Conservation (phyloP, 2,113 vertebrate genomes). For the Willisornis vidua region DNA sequence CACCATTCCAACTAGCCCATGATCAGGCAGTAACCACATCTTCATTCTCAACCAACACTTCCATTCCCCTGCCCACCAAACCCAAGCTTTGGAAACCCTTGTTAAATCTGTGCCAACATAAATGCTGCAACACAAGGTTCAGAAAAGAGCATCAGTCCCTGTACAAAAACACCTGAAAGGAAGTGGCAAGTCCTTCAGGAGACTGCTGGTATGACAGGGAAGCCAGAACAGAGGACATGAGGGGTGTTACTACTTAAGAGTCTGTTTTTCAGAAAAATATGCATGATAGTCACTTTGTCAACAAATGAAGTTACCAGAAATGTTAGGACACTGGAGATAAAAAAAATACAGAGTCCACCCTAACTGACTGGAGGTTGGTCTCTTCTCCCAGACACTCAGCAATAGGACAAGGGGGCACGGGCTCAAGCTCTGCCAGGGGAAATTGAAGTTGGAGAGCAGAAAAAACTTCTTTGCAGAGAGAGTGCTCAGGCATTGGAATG, state of each 20-base stretch:
- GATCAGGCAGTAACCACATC: not conserved
- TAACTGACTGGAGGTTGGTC: no score
- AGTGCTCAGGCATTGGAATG: no score
- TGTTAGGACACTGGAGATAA: not conserved
- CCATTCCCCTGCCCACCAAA: not conserved
- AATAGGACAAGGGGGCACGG: no score
- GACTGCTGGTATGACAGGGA: not conserved
- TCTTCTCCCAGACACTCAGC: no score
- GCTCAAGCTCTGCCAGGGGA: no score
- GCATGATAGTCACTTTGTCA: not conserved
- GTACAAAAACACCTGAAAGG: not conserved
- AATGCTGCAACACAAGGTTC: not conserved
- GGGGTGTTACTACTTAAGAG: not conserved
- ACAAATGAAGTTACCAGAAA: not conserved
- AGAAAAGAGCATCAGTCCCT: rapidly evolving
- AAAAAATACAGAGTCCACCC: not conserved
- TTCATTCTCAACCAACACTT: not conserved
- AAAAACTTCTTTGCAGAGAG: no score
- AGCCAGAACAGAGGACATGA: not conserved
- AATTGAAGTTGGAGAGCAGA: no score
- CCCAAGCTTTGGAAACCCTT: not conserved
- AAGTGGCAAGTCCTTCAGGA: not conserved
- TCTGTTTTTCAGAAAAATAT: not conserved
- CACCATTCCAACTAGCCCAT: not conserved
- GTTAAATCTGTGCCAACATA: rapidly evolving